Base-by-base conservation (phyloP, 2,888 invertebrate species). In the Phyto melanocephala region DNA sequence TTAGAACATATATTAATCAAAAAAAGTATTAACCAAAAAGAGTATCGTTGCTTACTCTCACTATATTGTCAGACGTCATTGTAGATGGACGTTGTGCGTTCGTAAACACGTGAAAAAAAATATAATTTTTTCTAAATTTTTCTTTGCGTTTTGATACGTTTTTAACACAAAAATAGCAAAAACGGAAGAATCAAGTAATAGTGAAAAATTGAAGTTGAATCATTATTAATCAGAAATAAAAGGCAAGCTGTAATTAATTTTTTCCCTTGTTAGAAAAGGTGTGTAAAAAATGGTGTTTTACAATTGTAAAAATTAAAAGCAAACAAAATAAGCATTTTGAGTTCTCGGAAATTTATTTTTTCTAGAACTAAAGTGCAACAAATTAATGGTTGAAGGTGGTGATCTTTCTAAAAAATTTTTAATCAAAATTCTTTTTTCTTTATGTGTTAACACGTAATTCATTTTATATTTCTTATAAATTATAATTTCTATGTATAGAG, bases 51-150 rank as follows among this genome's bases (percentile, higher is more conserved):
- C n/a, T n/a, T n/a, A n/a, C n/a, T n/a, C 47, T 79, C 82, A 82
- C 79, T 82, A 79, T 47, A 75, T 71, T 40, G 54, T 63, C 81
- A 78, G 62, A 65, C 81, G 74, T 75, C 60, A 58, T 71, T 63
- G 82, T 79, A 37, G 68, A 67, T 79, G 52, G 82, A 67, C 72
- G 81, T 78, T 78, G 81, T 79, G 82, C 82, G 10, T 63, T 63
- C 37, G 40, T 75, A 52, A 74, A 81, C 81, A 78, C 82, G 82
- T 82, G 82, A 82, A 81, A 65, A 33, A 33, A 17, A 42, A 40
- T 40, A 11, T 13, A 40, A 40, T 52, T 35, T 47, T 80, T 75
- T 75, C 74, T 40, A 42, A n/a, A 56, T 35, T 65, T 74, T 80
- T 70, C 75, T 75, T 80, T 74, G 80, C 62, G 37, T 80, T 58